Evolutionary conservation across 2,888 invertebrate genomes (phyloP), one percentile per base, ranked within the genome.

Genomic region (Apoda limacodes): DNA sequence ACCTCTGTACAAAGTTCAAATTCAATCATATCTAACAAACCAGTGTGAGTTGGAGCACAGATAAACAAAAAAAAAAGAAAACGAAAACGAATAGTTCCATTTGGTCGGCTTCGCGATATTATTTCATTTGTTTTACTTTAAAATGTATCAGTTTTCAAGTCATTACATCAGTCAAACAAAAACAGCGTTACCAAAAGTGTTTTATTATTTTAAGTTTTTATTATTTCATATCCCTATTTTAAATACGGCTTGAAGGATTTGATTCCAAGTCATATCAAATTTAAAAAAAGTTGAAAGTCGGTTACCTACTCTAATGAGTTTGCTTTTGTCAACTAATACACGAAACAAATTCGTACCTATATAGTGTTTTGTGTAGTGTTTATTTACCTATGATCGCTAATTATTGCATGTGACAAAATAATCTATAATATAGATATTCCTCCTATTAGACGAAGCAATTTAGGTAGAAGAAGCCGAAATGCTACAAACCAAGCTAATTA

Each of bases 401-500:
- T 23, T 23, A 23, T 23, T 82, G 83, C 23, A 23, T 7, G 23
- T 23, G 23, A n/a, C 10, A 31, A n/a, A n/a, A n/a, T 32, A 36
- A 35, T 39, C 30, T 35, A 43, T 43, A 39, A 22, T 41, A 13
- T 34, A 38, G 38, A 45, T 45, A 39, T 38, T n/a, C n/a, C n/a
- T n/a, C n/a, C n/a, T n/a, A 38, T 39, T 21, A 43, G 45, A 42
- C 42, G 42, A 39, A 38, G 39, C 28, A 47, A 49, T 45, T 42
- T 47, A 43, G 49, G 46, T 43, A 42, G 48, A 46, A 50, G 45
- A 47, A 47, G 46, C 39, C 7, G 48, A 45, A 50, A 49, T 49
- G 47, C 50, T 42, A 50, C 48, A 45, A 50, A 47, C 38, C 48
- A 52, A 52, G 36, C 41, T 41, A 42, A 51, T 52, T 48, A 43